Conservation (phyloP, 1,140 invertebrate genomes). For the Drosophila pandora region DNA sequence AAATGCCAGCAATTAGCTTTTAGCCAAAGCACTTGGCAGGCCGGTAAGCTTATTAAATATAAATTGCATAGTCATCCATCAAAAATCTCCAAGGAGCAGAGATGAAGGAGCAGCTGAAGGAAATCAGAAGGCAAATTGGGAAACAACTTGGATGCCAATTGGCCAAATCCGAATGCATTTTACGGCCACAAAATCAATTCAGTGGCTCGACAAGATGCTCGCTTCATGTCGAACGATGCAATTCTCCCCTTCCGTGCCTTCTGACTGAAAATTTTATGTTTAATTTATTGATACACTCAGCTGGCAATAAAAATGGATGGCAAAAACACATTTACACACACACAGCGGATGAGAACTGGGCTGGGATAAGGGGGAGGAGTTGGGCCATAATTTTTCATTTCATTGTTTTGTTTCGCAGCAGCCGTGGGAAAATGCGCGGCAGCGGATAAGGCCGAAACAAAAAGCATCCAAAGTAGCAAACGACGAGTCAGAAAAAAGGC, state of each 20-base stretch:
- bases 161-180: slow-evolving; percentile 61
- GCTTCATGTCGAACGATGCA: slow-evolving; percentile 38
- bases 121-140: slow-evolving; percentile 36
- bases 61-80: slow-evolving; percentile 42
- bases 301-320: slow-evolving; percentile 80
- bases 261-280: slow-evolving; percentile 63
- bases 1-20: slow-evolving; percentile 37
- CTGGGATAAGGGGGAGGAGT: neutral
- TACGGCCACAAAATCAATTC: slow-evolving; percentile 60
- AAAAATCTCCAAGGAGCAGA: slow-evolving; percentile 28
- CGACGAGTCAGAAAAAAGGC: slow-evolving; percentile 32
- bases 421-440: slow-evolving; percentile 66
- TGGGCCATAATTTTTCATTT: slow-evolving; percentile 78
- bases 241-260: slow-evolving; percentile 15
- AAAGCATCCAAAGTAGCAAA: slow-evolving; percentile 56
- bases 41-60: slow-evolving; percentile 49
- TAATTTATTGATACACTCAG: slow-evolving; percentile 81
- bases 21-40: slow-evolving; percentile 31
- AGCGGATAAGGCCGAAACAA: slow-evolving; percentile 62
- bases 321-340: slow-evolving; percentile 76
- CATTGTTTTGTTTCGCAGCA: slow-evolving; percentile 65
- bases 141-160: slow-evolving; percentile 48
- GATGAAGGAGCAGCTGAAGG: neutral
- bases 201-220: slow-evolving; percentile 56
- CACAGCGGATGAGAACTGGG: slow-evolving; percentile 18